Conservation (phyloP, 92 coral and sea anemone species). For the Ricordea florida region DNA sequence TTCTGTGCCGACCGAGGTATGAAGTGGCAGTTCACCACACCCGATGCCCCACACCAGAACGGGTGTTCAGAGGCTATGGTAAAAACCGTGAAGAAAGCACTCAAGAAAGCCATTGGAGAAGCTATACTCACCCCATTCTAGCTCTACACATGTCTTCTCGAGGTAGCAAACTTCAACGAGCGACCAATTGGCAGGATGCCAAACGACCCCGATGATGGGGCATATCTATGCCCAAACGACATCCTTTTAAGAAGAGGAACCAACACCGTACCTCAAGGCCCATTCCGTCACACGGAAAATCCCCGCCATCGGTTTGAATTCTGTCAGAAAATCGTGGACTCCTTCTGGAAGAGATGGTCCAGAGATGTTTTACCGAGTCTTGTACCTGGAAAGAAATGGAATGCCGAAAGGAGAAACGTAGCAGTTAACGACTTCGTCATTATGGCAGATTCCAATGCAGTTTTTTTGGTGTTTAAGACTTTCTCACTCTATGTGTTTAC, state of each 20-base stretch:
- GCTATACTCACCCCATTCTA: constrained; percentile 53
- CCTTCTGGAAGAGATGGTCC: constrained; percentile 59
- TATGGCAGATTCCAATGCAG: not conserved
- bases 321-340: constrained; percentile 42
- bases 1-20: constrained; percentile 41
- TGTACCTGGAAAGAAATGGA: constrained; percentile 39
- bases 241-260: constrained; percentile 58
- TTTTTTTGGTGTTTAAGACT: too few relatives aligned
- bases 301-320: constrained; percentile 51
- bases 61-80: constrained; percentile 43
- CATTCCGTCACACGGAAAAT: constrained; percentile 41
- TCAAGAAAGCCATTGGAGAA: constrained; percentile 57
- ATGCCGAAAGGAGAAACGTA: constrained; percentile 16
- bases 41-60: constrained; percentile 30
- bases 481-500: too few relatives aligned
- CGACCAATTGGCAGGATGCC: constrained; percentile 63
- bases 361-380: constrained; percentile 55
- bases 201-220: constrained; percentile 58
- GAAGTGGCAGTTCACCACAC: constrained; percentile 35
- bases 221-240: constrained; percentile 54
- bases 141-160: constrained; percentile 50
- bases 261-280: constrained; percentile 57
- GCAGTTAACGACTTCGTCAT: constrained; percentile 41
- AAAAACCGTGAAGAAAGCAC: constrained; percentile 18
- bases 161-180: constrained; percentile 52